Base-by-base conservation (phyloP, 1,140 invertebrate species). In the Hycleus phaleratus region DNA sequence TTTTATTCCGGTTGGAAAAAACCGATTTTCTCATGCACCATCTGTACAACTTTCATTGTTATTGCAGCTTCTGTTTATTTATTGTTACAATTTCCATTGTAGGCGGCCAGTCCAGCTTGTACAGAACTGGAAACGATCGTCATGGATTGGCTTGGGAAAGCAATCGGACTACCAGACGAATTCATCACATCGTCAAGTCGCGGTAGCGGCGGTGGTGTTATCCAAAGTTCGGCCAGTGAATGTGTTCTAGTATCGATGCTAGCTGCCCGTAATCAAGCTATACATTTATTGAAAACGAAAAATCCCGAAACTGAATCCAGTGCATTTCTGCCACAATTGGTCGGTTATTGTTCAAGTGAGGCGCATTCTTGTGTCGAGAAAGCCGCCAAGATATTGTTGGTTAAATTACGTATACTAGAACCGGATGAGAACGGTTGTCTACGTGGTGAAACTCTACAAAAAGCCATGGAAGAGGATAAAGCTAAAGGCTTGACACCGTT, bases 351-450 rank as follows among this genome's bases (percentile, higher is more conserved):
- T 68, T 97, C 95, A 0, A 93, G 97, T 72, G 88, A 91, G 79
- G 92, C 94, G 1, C 94, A 98, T 75, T 97, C 93, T 0, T 96
- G 93, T 18, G 93, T 98, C 3, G 95, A 97, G 76, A 98, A 98
- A 75, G 93, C 94, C 44, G 92, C 91, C 11, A 94, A 93, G 83
- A 93, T 97, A 67, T 82, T 85, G 12, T 79, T 95, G 60, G 89
- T 97, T 1, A 94, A 93, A 70, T 77, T 97, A 42, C 76, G 91
- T 52, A 89, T 95, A 32, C 75, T 97, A 11, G 90, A 95, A 46
- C 87, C 91, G 0, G 93, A 97, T 67, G 87, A 89, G 25, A 84
- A 87, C 50, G 89, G 85, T 64, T 79, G 84, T 26, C 75, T 97
- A 10, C 78, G 90, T 18, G 93, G 91, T 0, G 77, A 82, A 47